phyloP scores from a whole-genome alignment of 2,113 vertebrate species.

The Pimephales promelas region DNA sequence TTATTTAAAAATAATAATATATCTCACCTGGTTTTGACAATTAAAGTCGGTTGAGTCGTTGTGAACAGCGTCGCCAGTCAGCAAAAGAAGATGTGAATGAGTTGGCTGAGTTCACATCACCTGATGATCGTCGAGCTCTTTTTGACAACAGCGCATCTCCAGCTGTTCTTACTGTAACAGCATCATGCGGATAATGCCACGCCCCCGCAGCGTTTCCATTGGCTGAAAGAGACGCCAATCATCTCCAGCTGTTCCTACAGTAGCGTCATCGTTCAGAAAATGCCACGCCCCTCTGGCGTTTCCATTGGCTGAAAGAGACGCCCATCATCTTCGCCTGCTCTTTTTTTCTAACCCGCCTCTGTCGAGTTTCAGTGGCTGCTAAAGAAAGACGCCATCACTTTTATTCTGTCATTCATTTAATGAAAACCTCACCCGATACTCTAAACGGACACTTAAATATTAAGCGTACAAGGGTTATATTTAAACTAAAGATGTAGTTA shows the following conservation, averaged over 20 bases:
- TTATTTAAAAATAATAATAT: background rate
- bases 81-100: background rate
- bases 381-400: background rate
- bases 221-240: conserved; percentile 13
- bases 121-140: conserved; percentile 37
- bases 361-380: background rate
- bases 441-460: background rate
- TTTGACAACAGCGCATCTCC: conserved; percentile 64
- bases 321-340: conserved; percentile 37
- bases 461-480: background rate
- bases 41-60: conserved; percentile 2
- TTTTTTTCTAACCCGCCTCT: background rate
- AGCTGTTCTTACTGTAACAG: conserved; percentile 50
- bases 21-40: background rate
- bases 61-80: background rate
- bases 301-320: conserved; percentile 63
- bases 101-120: background rate
- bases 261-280: conserved; percentile 17
- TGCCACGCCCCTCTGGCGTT: conserved; percentile 55
- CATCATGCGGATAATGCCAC: conserved; percentile 60
- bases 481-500: background rate
- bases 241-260: conserved; percentile 56
- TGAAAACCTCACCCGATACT: background rate
- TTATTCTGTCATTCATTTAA: background rate
- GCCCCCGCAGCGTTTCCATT: conserved; percentile 45